These are phyloP conservation scores for Julus scanicus DNA, from an alignment of 2,888 invertebrate genomes.

Conservation along the genomic window DNA sequence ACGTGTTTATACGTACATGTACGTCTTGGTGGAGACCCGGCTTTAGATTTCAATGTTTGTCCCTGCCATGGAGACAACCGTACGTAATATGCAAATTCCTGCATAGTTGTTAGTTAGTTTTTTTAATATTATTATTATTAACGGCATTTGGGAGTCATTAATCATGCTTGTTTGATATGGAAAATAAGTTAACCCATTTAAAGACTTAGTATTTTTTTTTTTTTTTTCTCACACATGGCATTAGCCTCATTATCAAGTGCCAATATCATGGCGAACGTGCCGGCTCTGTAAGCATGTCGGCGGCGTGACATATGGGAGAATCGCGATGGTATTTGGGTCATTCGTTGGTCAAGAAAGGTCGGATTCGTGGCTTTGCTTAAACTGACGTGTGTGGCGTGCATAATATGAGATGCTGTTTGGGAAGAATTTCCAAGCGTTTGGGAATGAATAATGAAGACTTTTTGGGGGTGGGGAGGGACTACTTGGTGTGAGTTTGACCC, in stretches of 20 bases:
- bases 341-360: constrained; percentile 27
- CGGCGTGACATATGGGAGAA: not conserved
- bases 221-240: not conserved
- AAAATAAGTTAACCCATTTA: constrained; percentile 13
- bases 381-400: not conserved
- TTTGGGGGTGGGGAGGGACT: not conserved
- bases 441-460: not conserved
- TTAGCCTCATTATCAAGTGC: constrained; percentile 4
- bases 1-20: no score
- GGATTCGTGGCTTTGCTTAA: not conserved
- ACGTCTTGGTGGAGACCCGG: no score
- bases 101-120: not conserved
- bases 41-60: not conserved
- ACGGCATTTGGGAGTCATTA: not conserved
- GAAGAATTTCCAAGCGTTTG: not conserved
- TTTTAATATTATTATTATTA: no score
- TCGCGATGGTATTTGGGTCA: constrained; percentile 30
- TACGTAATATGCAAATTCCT: constrained; percentile 11
- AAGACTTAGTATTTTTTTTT: not conserved
- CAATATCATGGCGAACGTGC: not conserved
- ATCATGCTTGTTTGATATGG: constrained; percentile 7
- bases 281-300: not conserved
- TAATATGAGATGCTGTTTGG: not conserved
- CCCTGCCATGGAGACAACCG: not conserved
- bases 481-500: not conserved